phyloP scores from a whole-genome alignment of 2,113 vertebrate genomes.

The Riparia riparia region DNA sequence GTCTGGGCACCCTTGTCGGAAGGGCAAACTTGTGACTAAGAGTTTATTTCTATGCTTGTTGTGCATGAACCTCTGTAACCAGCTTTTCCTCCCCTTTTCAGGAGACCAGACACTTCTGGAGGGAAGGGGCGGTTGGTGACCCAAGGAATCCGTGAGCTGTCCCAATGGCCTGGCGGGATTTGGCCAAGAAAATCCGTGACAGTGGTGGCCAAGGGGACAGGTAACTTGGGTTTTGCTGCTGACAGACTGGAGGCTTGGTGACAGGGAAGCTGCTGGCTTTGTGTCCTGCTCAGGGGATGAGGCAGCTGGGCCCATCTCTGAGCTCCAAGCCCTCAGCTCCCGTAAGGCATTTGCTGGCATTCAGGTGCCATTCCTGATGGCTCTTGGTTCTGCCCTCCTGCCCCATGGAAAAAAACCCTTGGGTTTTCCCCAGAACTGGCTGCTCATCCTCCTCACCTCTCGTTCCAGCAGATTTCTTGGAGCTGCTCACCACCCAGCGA shows the following conservation, averaged over 20 bases:
- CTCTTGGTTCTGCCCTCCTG: not conserved
- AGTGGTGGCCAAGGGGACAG: not conserved
- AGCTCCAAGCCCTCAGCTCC: not conserved
- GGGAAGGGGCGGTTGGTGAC: not conserved
- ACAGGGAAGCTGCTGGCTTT: not conserved
- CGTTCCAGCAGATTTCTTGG: not conserved
- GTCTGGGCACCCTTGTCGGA: not conserved
- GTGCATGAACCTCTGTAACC: not conserved
- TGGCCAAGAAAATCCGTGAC: not conserved
- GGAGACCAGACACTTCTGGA: not conserved
- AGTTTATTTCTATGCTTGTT: not conserved
- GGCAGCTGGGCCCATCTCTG: not conserved
- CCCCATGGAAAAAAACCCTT: not conserved
- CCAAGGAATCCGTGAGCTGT: not conserved
- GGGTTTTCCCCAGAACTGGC: not conserved
- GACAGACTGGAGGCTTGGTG: not conserved
- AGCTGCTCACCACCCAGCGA: not conserved
- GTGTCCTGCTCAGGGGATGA: not conserved
- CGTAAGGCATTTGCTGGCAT: not conserved
- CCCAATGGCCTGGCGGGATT: not conserved
- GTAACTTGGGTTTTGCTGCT: not conserved
- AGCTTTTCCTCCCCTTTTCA: not conserved
- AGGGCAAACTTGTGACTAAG: not conserved
- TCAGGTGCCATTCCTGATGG: not conserved
- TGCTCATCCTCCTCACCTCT: not conserved